A percentile compares a stretch with the other conserved stretches of the same genome.
These are phyloP conservation scores for Agrochola lychnidis DNA, from an alignment of 2,888 invertebrate species.

Conservation along the genomic window DNA sequence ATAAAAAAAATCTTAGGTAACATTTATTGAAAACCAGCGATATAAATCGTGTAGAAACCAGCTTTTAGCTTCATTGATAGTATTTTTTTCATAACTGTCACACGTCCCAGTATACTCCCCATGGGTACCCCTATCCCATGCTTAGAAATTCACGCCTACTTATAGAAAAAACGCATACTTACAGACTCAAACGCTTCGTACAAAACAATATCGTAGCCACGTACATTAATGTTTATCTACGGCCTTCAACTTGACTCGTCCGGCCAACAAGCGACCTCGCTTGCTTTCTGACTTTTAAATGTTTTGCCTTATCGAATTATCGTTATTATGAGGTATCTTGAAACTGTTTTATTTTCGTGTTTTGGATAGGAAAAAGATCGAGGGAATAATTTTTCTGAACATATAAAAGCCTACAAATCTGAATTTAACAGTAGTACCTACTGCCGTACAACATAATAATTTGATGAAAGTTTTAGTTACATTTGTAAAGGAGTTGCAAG, in stretches of 20 bases:
- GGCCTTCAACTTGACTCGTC: constrained; percentile 74
- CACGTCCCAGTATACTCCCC: constrained; percentile 18
- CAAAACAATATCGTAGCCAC: constrained; percentile 44
- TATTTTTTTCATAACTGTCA: not conserved
- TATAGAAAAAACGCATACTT: constrained; percentile 30
- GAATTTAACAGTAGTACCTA: not conserved
- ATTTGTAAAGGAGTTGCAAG: not conserved
- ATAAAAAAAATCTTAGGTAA: not conserved
- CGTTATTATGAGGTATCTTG: constrained; percentile 41
- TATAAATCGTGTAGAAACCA: not conserved
- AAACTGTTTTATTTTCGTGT: constrained; percentile 4
- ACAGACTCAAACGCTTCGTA: constrained; percentile 25
- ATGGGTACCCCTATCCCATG: constrained; percentile 12
- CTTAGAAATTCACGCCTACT: not conserved
- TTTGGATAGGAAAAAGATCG: not conserved
- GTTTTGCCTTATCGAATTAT: constrained; percentile 55
- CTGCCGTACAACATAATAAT: not conserved
- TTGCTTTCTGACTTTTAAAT: constrained; percentile 62
- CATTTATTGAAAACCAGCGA: constrained; percentile 3
- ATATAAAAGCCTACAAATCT: not conserved
- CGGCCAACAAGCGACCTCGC: constrained; percentile 64
- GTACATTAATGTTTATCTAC: constrained; percentile 53
- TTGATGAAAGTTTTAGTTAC: not conserved
- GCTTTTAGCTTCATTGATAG: not conserved
- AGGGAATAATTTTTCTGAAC: not conserved